Base-by-base conservation (phyloP, 1,140 invertebrate genomes). In the Brachionus rubens region DNA sequence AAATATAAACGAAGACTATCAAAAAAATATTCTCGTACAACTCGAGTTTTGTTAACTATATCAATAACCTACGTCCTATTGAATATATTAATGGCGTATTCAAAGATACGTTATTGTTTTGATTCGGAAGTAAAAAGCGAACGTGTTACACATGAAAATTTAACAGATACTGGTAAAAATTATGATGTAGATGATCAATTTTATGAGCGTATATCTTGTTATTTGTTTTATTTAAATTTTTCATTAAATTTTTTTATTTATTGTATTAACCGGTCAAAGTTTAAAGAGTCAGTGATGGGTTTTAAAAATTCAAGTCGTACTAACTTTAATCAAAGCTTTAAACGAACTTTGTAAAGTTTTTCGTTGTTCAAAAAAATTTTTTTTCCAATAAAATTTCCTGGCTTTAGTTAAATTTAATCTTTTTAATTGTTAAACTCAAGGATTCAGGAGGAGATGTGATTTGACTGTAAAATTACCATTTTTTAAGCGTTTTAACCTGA, bases 181-280 rank as follows among this genome's bases (percentile, higher is more conserved):
- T 62, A 62, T n/a, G 28, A 62, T 62, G 33, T n/a, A 14, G 33
- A 62, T 2, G 50, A 54, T 40, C 28, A 62, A 36, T 40, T 62
- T 33, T 62, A 62, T 19, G 56, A 62, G 30, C 26, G 56, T 9
- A 7, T 62, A 36, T 62, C 56, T 1, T 62, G 56, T n/a, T 62
- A 62, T 62, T 10, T 62, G 33, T 62, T 36, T 62, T 62, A 62
- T 62, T 36, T 62, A 36, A 62, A 62, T 62, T 62, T 62, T 62
- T 36, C 56, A 2, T 36, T 62, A n/a, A 62, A 62, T 62, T 62
- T 62, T 62, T 62, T 62, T 33, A 62, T 62, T 33, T 62, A 62
- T 41, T 62, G 56, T 62, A 30, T n/a, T 7, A 62, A 62, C 21
- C 28, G 56, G n/a, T 36, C 56, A 14, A 62, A 62, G 24, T 62